These are phyloP conservation scores for Sminthurides bifidus DNA, from an alignment of 1,140 invertebrate genomes.

Conservation along the genomic window DNA sequence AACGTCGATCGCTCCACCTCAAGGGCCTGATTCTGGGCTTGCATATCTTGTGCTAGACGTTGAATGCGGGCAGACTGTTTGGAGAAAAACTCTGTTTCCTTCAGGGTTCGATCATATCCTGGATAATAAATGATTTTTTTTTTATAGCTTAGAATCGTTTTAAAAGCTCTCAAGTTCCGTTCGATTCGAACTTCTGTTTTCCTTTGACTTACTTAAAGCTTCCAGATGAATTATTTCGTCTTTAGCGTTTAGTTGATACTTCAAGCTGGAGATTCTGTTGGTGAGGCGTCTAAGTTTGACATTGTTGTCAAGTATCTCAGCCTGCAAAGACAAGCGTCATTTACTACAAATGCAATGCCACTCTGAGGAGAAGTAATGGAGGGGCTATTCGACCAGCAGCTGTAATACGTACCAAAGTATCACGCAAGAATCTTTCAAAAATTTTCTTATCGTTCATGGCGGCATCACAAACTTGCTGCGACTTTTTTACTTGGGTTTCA, in stretches of 20 bases:
- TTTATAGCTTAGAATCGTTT: neutral
- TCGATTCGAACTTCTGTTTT: neutral
- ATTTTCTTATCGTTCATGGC: conserved; percentile 17
- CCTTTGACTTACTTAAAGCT: conserved; percentile 4
- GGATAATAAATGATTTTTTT: neutral
- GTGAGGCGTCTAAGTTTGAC: conserved; percentile 3
- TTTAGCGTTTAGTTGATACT: conserved; percentile 6
- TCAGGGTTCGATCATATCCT: conserved; percentile 13
- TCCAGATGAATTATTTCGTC: conserved; percentile 6
- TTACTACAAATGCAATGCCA: too few relatives aligned
- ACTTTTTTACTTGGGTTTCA: conserved; percentile 18
- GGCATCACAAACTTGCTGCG: conserved; percentile 12
- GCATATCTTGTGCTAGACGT: conserved; percentile 14
- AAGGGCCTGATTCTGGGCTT: conserved; percentile 10
- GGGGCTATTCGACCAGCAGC: neutral
- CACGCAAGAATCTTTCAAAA: conserved; percentile 11
- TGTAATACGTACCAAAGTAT: conserved; percentile 9
- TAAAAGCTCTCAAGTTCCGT: too few relatives aligned
- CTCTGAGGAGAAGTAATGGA: neutral
- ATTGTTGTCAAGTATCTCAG: conserved; percentile 4
- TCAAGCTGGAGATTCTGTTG: conserved; percentile 4
- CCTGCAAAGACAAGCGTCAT: neutral
- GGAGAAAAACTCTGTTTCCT: conserved; percentile 20
- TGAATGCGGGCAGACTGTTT: conserved; percentile 12
- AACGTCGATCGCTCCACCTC: conserved; percentile 14